These are phyloP conservation scores for Miopithecus talapoin DNA, from an alignment of 2,797 vertebrate genomes.

Conservation along the genomic window DNA sequence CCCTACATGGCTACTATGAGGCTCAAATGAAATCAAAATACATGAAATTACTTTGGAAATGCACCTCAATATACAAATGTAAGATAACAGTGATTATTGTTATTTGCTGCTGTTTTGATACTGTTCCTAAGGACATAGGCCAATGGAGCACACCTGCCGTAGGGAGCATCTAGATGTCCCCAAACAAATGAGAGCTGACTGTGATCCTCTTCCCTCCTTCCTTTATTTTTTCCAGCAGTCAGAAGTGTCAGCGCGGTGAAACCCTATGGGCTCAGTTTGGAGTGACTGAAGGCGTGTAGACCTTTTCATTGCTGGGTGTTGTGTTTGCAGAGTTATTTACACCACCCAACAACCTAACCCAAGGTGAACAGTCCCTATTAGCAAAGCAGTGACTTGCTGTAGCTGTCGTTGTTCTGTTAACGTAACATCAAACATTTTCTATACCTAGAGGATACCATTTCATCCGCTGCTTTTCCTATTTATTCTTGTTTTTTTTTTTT, in stretches of 20 bases:
- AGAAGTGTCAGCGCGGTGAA: conserved; percentile 17
- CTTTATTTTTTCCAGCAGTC: background rate
- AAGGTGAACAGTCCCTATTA: conserved; percentile 56
- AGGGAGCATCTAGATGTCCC: background rate
- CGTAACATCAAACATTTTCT: conserved; percentile 40
- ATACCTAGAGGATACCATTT: background rate
- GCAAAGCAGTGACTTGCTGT: background rate
- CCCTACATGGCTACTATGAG: background rate
- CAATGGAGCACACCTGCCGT: background rate
- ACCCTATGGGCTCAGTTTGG: background rate
- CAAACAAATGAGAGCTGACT: background rate
- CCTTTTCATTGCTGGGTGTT: conserved; percentile 46
- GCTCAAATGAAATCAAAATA: background rate
- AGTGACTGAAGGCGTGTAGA: conserved; percentile 38
- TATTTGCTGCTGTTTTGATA: background rate
- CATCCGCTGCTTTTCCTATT: background rate
- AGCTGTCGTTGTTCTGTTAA: conserved; percentile 38
- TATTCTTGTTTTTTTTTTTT: background rate
- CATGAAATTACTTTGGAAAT: conserved; percentile 15
- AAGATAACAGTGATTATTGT: background rate
- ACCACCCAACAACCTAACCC: conserved; percentile 54
- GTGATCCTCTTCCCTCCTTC: background rate
- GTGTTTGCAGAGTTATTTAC: conserved; percentile 61
- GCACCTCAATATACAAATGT: background rate
- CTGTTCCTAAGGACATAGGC: background rate